Evolutionary conservation across 2,113 vertebrate genomes (phyloP).

Genomic region (Sapayoa aenigma): DNA sequence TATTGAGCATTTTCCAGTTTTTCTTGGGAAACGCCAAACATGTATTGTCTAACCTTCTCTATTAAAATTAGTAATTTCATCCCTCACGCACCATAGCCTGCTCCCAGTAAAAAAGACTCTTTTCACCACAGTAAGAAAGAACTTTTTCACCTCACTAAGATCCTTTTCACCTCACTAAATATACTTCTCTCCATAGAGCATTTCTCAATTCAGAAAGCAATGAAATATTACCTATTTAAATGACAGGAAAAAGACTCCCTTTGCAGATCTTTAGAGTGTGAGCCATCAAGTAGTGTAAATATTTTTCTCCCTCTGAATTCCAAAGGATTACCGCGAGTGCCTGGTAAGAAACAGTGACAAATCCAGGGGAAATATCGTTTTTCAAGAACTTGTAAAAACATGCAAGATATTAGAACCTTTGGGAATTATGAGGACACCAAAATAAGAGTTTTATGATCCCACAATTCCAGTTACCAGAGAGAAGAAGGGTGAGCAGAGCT

Average conservation of each 20-base stretch:
- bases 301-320: not conserved
- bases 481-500: not conserved
- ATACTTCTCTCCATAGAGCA: not conserved
- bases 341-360: conserved; percentile 5
- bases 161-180: too few species aligned
- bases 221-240: not conserved
- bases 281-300: not conserved
- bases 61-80: not conserved
- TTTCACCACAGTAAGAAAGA: too few species aligned
- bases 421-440: not conserved
- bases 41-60: rapidly evolving
- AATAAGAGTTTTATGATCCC: not conserved
- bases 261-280: not conserved
- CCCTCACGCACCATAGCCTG: not conserved
- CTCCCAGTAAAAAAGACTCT: not conserved
- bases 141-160: too few species aligned
- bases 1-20: not conserved
- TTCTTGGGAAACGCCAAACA: not conserved
- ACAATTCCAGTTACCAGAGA: not conserved
- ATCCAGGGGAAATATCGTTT: conserved; percentile 21
- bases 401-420: not conserved
- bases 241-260: not conserved
- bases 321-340: not conserved
- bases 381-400: not conserved
- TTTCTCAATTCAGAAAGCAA: not conserved